A percentile compares a stretch with the other conserved stretches of the same genome.
Evolutionary conservation across 2,888 invertebrate species (phyloP).

Genomic region (Trichacis sp.): DNA sequence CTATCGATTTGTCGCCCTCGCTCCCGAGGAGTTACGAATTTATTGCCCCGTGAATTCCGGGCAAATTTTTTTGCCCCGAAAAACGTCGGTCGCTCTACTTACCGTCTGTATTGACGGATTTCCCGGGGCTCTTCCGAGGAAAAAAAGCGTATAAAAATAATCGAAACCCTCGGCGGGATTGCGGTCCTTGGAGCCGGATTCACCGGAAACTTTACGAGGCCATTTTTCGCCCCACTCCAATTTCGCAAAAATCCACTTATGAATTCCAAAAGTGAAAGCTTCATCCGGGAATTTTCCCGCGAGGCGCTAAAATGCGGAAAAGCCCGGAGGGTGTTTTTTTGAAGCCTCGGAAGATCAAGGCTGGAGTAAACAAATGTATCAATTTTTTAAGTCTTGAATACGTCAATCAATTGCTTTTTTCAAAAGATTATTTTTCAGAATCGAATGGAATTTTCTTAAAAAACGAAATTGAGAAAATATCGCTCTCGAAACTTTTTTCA

Average conservation of each 20-base stretch:
- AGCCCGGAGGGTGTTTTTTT: neutral
- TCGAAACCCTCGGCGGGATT: neutral
- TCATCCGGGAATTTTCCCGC: neutral
- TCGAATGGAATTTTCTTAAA: no score
- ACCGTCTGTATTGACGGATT: neutral
- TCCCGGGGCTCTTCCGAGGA: neutral
- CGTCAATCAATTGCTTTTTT: no score
- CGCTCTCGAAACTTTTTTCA: no score
- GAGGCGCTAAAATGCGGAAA: neutral
- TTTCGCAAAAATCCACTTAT: neutral
- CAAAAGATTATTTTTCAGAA: no score
- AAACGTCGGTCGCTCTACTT: neutral
- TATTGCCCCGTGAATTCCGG: conserved; percentile 3
- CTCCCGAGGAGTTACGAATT: neutral
- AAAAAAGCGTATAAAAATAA: neutral
- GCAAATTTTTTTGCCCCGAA: neutral
- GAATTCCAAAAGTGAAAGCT: neutral
- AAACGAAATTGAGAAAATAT: no score
- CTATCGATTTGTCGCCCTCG: conserved; percentile 6
- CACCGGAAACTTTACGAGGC: neutral
- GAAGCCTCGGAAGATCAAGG: no score
- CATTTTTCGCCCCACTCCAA: neutral
- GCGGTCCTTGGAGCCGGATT: conserved; percentile 2
- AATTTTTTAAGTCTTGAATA: no score
- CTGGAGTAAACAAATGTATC: no score